Evolutionary conservation across 2,888 invertebrate genomes (phyloP).

Genomic region (Tetheella fluctuosa): DNA sequence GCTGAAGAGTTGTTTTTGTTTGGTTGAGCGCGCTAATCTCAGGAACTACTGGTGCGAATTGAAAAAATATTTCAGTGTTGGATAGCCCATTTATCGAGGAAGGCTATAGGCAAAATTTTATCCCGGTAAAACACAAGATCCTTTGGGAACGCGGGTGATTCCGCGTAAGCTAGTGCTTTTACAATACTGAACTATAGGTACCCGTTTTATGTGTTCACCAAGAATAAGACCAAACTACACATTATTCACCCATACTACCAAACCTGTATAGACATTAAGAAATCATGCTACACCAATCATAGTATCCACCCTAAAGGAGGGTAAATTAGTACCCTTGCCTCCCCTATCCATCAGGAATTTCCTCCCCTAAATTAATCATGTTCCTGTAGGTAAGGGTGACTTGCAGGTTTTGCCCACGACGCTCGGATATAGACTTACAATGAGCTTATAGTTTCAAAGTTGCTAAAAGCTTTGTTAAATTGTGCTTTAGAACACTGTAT

Average conservation of each 20-base stretch:
- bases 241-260: not conserved
- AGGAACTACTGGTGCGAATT: too few relatives aligned
- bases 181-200: too few relatives aligned
- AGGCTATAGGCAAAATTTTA: too few relatives aligned
- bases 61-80: too few relatives aligned
- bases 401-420: slow-evolving; percentile 31
- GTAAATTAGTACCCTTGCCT: slow-evolving; percentile 6
- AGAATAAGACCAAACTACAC: not conserved
- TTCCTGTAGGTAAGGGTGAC: slow-evolving; percentile 41
- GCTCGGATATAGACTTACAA: not conserved
- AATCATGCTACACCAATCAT: slow-evolving; percentile 30
- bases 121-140: too few relatives aligned
- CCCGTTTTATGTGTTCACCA: too few relatives aligned
- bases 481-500: not conserved
- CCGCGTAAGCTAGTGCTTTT: too few relatives aligned
- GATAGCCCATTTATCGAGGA: too few relatives aligned
- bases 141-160: too few relatives aligned
- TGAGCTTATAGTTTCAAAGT: not conserved
- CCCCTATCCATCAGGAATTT: slow-evolving; percentile 35
- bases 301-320: slow-evolving; percentile 14
- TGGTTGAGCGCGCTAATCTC: too few relatives aligned
- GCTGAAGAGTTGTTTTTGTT: too few relatives aligned
- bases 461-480: slow-evolving; percentile 8
- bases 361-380: slow-evolving; percentile 48
- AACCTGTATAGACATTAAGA: slow-evolving; percentile 8